These are phyloP conservation scores for Babylonia areolata DNA, from an alignment of 1,140 invertebrate genomes.

Conservation along the genomic window DNA sequence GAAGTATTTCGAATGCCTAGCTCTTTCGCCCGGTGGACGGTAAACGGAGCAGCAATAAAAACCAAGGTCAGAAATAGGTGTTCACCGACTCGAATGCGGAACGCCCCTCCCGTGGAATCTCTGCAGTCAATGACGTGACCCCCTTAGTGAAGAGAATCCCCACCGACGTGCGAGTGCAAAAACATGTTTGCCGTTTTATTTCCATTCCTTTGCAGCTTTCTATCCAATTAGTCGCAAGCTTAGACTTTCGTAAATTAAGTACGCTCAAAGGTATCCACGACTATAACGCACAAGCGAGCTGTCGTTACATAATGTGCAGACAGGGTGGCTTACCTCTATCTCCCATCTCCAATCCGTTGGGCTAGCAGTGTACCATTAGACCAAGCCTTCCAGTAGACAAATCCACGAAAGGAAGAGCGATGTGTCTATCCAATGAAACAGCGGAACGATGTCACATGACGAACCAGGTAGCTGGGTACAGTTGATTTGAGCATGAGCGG, in stretches of 20 bases:
- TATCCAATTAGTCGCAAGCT: not conserved
- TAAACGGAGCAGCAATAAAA: not conserved
- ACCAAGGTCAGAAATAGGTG: not conserved
- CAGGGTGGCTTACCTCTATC: conserved; percentile 30
- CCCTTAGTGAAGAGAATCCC: conserved; percentile 1
- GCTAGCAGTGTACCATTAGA: conserved; percentile 12
- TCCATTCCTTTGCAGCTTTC: not conserved
- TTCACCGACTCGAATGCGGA: not conserved
- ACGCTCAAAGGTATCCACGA: not conserved
- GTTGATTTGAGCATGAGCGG: not conserved
- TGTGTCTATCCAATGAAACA: conserved; percentile 29
- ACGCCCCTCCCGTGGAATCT: conserved; percentile 20
- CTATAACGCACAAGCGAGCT: not conserved
- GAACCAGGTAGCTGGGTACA: not conserved
- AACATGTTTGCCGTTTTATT: conserved; percentile 12
- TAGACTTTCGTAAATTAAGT: not conserved
- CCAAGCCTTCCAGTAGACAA: not conserved
- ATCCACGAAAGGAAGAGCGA: conserved; percentile 32
- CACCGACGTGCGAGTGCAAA: not conserved
- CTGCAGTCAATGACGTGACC: conserved; percentile 36
- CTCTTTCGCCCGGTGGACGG: too few relatives aligned
- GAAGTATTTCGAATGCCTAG: too few relatives aligned
- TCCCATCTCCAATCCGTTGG: conserved; percentile 41
- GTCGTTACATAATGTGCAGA: not conserved
- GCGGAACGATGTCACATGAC: conserved; percentile 16